Conservation (phyloP, 2,888 invertebrate species). For the Gymnosoma rotundatum region DNA sequence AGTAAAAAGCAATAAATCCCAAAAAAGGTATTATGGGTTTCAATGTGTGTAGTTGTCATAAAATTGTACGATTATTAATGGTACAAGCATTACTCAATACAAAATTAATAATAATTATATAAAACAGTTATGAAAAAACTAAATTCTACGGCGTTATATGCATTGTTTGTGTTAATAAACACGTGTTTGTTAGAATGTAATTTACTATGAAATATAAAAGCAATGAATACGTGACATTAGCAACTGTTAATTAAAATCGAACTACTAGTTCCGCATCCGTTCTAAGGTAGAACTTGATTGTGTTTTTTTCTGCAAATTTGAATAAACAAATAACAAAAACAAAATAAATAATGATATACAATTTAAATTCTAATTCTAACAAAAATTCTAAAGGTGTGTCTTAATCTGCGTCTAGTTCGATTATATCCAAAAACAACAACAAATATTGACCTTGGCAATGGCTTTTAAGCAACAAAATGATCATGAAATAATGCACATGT, state of each 20-base stretch:
- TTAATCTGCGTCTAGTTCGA: not conserved
- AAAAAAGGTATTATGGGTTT: conserved; percentile 35
- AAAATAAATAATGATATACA: conserved; percentile 1
- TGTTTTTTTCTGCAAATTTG: conserved; percentile 16
- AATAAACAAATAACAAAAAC: not conserved
- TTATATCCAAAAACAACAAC: conserved; percentile 7
- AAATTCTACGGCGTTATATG: conserved; percentile 38
- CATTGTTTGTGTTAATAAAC: conserved; percentile 13
- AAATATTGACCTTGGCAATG: conserved; percentile 61
- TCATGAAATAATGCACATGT: not conserved
- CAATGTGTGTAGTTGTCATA: conserved; percentile 33
- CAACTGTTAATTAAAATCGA: conserved; percentile 45
- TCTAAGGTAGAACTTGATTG: conserved; percentile 30
- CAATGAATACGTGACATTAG: conserved; percentile 58
- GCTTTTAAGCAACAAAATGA: conserved; percentile 36
- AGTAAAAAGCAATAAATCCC: conserved; percentile 36
- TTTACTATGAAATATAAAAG: conserved; percentile 7
- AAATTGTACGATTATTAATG: conserved; percentile 23
- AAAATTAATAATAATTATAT: not conserved
- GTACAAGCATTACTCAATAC: not conserved
- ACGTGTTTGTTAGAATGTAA: conserved; percentile 28
- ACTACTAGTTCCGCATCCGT: conserved; percentile 63
- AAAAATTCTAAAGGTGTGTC: conserved; percentile 64
- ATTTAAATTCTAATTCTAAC: conserved; percentile 17
- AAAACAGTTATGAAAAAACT: conserved; percentile 28